Conservation (phyloP, 2,797 vertebrate species). For the Zalophus californianus region DNA sequence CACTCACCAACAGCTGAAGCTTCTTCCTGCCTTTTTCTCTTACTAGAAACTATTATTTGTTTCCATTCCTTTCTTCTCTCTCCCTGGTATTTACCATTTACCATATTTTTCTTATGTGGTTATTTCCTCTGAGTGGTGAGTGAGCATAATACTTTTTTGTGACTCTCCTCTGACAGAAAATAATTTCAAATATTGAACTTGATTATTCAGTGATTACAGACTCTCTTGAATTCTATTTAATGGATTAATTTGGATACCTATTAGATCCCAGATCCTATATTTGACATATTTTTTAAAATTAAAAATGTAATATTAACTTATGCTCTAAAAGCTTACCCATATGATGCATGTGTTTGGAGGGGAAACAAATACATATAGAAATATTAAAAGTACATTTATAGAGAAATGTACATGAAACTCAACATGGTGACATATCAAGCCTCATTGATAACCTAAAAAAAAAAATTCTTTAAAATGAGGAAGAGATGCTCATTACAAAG, state of each 20-base stretch:
- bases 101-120: background rate
- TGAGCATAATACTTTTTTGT: background rate
- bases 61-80: background rate
- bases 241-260: background rate
- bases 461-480: background rate
- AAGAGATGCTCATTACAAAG: background rate
- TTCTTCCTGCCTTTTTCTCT: background rate
- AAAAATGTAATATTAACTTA: background rate
- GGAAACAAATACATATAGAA: background rate
- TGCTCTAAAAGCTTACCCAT: background rate
- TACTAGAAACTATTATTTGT: background rate
- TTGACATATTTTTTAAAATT: background rate
- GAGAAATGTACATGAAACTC: background rate
- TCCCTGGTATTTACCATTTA: background rate
- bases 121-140: background rate
- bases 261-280: background rate
- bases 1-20: background rate
- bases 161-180: background rate
- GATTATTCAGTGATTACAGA: background rate
- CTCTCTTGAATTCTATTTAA: background rate
- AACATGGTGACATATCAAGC: background rate
- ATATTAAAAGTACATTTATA: background rate
- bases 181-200: background rate
- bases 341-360: fast-evolving
- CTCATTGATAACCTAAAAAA: background rate